A percentile compares a stretch with the other conserved stretches of the same genome.
phyloP scores from a whole-genome alignment of 2,888 invertebrate genomes.

The Sthenelais limicola region DNA sequence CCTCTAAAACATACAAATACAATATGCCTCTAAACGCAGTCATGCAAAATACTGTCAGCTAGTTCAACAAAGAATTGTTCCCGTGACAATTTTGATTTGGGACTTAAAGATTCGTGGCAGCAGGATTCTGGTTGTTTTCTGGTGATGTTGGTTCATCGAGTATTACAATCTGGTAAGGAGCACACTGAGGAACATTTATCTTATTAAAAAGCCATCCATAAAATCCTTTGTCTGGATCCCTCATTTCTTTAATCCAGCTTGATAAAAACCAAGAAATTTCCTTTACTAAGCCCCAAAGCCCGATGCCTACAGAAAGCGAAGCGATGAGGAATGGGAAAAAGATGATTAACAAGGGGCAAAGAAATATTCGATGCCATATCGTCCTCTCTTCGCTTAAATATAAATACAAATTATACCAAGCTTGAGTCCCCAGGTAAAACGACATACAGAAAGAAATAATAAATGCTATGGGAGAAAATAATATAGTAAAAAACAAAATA shows the following conservation, averaged over 20 bases:
- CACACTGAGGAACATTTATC: conserved; percentile 80
- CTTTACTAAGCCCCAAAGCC: conserved; percentile 79
- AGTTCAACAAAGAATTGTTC: no score
- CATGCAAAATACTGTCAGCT: no score
- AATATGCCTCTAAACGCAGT: no score
- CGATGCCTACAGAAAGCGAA: conserved; percentile 79
- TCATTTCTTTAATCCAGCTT: conserved; percentile 81
- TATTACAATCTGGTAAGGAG: conserved; percentile 82
- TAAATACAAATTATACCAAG: conserved; percentile 84
- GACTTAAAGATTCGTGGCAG: no score
- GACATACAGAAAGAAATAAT: conserved; percentile 79
- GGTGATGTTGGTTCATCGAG: conserved; percentile 53
- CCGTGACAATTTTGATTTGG: no score
- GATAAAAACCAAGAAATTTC: conserved; percentile 81
- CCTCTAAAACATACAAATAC: no score
- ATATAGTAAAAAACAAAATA: conserved; percentile 78
- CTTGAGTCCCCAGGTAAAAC: conserved; percentile 83
- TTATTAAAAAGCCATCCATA: conserved; percentile 83
- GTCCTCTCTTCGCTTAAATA: conserved; percentile 80
- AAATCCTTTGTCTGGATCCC: conserved; percentile 85
- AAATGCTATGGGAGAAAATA: conserved; percentile 80
- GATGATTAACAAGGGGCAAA: conserved; percentile 80
- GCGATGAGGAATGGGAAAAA: conserved; percentile 82
- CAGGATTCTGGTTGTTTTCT: no score
- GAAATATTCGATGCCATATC: conserved; percentile 77